Base-by-base conservation (phyloP, 2,797 vertebrate species). In the Siniperca undulata region DNA sequence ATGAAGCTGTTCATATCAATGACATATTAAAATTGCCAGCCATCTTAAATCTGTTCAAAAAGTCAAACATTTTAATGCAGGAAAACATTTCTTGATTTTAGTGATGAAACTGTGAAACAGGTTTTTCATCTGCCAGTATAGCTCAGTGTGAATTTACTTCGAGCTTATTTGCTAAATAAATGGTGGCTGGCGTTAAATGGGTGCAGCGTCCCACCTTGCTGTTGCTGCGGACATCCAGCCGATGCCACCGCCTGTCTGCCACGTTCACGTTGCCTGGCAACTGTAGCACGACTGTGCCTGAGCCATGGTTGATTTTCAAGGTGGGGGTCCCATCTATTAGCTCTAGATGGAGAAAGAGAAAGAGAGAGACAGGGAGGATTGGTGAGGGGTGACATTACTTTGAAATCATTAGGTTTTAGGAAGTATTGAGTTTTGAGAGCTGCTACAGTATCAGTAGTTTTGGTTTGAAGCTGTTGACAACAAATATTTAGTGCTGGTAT, bases 161-260 rank as follows among this genome's bases (percentile, higher is more conserved):
- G 19, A 38, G 27, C 48, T 16, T 17, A 38, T 68, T 67, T 62
- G 61, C n/a, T 59, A 83, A 50, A 83, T 65, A 67, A 55, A 59
- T 22, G 24, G 44, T 9, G 55, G 73, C 44, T 72, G 46, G 70
- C 64, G 80, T 46, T 66, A 58, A 70, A 64, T 3, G 53, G 46
- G 48, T 73, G 42, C 77, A 56, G 59, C 3, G 52, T 77, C 96
- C 83, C 82, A 98, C 97, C 97, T 97, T 97, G 92, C 96, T 96
- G 89, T 93, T 96, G 88, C 95, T 97, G 93, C 95, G 96, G 90
- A 98, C 94, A 86, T 98, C 97, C 67, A 98, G 93, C 44, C 93
- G 95, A 93, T 98, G 97, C 97, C 97, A 98, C 71, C 94, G 95
- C 88, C 96, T 96, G 95, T 98, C 97, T 34, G 97, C 96, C 78